Evolutionary conservation across 1,140 invertebrate genomes (phyloP).

Genomic region (Acromyrmex echinatior): DNA sequence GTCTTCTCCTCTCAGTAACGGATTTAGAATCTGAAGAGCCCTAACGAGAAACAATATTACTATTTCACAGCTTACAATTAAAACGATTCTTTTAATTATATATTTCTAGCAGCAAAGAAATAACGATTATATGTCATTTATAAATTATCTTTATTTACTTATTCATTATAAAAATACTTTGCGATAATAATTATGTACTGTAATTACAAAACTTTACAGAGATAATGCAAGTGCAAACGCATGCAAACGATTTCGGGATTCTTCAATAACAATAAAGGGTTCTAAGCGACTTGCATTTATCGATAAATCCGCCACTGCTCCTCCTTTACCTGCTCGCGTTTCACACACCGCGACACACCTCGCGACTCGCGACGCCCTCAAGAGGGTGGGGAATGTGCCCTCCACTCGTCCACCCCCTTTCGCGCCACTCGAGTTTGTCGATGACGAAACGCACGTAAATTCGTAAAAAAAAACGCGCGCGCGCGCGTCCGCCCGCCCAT

Average conservation of each 20-base stretch:
- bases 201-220: neutral
- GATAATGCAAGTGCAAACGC: neutral
- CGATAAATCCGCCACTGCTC: conserved; percentile 45
- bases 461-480: conserved; percentile 72
- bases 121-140: too few relatives aligned
- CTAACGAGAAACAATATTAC: neutral
- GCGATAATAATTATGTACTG: neutral
- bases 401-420: conserved; percentile 50
- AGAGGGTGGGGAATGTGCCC: conserved; percentile 55
- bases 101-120: neutral
- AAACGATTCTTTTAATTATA: neutral
- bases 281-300: conserved; percentile 13
- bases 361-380: conserved; percentile 14
- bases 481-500: conserved; percentile 45
- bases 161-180: neutral
- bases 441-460: conserved; percentile 76
- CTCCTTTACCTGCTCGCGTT: conserved; percentile 8
- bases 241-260: neutral
- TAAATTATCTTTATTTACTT: neutral
- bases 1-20: conserved; percentile 50
- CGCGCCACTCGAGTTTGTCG: conserved; percentile 59
- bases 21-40: conserved; percentile 26
- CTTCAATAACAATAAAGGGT: too few relatives aligned
- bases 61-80: neutral
- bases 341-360: conserved; percentile 18